Conservation (phyloP, 2,797 vertebrate species). For the Salarias fasciatus region DNA sequence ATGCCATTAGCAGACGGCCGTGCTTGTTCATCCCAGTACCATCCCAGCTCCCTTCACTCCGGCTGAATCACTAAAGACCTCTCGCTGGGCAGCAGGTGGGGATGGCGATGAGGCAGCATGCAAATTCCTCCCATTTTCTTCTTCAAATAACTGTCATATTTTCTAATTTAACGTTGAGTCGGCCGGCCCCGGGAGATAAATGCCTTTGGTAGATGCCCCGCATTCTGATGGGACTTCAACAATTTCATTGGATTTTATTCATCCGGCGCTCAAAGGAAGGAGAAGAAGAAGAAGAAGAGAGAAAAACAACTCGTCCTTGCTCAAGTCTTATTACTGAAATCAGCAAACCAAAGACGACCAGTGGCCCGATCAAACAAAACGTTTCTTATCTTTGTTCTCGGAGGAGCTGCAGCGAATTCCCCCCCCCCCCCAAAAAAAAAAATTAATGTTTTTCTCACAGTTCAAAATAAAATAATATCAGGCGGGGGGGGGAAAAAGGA, state of each 20-base stretch:
- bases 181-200: slow-evolving; percentile 35
- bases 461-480: not conserved
- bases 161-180: slow-evolving; percentile 45
- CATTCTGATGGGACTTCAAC: slow-evolving; percentile 46
- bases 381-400: slow-evolving; percentile 19
- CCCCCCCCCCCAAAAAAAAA: not conserved
- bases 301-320: slow-evolving; percentile 19
- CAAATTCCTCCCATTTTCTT: slow-evolving; percentile 25
- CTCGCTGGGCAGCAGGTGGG: slow-evolving; percentile 6
- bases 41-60: slow-evolving; percentile 40
- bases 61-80: slow-evolving; percentile 31
- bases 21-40: slow-evolving; percentile 19
- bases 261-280: slow-evolving; percentile 24
- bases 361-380: slow-evolving; percentile 8
- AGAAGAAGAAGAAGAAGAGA: too few relatives aligned
- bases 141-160: slow-evolving; percentile 53
- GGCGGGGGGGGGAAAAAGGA: slow-evolving; percentile 16
- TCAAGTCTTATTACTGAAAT: slow-evolving; percentile 44
- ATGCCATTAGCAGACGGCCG: slow-evolving; percentile 12
- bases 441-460: slow-evolving; percentile 15
- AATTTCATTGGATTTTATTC: slow-evolving; percentile 44
- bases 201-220: slow-evolving; percentile 21
- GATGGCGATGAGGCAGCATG: slow-evolving; percentile 43
- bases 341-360: slow-evolving; percentile 27
- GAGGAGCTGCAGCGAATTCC: slow-evolving; percentile 8